These are phyloP conservation scores for Tichodroma muraria DNA, from an alignment of 2,113 vertebrate genomes.

Conservation along the genomic window DNA sequence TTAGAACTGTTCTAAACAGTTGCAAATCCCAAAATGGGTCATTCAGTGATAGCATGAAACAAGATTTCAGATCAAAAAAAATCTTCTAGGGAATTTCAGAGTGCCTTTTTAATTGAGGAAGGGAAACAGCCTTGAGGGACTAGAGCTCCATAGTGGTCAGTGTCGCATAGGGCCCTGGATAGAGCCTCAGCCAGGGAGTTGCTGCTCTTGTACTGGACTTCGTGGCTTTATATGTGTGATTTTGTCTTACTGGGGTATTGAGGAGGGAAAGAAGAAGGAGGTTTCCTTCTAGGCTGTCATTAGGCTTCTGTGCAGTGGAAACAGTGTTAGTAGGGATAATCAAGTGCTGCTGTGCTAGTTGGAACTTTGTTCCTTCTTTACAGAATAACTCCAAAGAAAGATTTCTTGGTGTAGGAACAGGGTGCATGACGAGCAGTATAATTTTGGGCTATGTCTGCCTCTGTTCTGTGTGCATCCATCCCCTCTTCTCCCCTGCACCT, in stretches of 20 bases:
- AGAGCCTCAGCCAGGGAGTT: background rate
- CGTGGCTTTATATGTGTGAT: rapidly evolving
- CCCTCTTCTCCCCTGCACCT: background rate
- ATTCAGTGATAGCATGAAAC: background rate
- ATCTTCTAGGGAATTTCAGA: background rate
- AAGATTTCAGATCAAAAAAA: background rate
- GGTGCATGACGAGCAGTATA: background rate
- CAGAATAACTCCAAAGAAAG: rapidly evolving
- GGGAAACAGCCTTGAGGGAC: too few relatives aligned
- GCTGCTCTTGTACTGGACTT: background rate
- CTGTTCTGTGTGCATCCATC: background rate
- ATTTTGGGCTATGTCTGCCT: background rate
- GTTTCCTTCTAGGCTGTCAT: background rate
- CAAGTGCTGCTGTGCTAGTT: background rate
- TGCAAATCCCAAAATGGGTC: background rate
- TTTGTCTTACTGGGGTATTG: background rate
- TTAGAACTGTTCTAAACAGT: background rate
- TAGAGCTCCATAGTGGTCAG: rapidly evolving
- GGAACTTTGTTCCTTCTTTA: background rate
- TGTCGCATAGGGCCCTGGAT: background rate
- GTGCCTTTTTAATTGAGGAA: background rate
- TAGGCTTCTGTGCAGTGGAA: background rate
- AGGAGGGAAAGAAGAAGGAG: too few relatives aligned
- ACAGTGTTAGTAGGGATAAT: background rate
- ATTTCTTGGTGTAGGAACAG: background rate